These are phyloP conservation scores for Hippocampus comes DNA, from an alignment of 2,113 vertebrate genomes.

Conservation along the genomic window DNA sequence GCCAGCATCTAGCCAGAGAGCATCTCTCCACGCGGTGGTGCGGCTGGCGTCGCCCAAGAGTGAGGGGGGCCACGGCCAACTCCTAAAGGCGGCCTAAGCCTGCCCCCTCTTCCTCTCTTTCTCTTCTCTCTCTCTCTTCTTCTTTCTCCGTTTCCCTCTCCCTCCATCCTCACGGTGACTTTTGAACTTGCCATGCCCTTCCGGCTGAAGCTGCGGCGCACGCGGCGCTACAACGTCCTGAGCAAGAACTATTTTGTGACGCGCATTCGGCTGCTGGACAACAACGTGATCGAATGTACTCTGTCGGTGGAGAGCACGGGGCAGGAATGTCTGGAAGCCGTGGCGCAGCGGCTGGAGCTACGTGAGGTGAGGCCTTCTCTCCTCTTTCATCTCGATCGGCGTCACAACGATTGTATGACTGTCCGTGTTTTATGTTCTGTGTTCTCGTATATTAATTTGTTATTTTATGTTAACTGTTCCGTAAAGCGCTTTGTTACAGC, in stretches of 20 bases:
- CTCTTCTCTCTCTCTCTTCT: not conserved
- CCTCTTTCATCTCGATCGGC: too few relatives aligned
- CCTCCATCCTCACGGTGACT: slow-evolving; percentile 31
- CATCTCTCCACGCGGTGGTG: slow-evolving; percentile 65
- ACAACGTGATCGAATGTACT: slow-evolving; percentile 88
- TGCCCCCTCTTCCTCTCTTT: slow-evolving; percentile 14
- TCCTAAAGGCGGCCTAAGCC: slow-evolving; percentile 48
- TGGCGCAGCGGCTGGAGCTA: slow-evolving; percentile 90
- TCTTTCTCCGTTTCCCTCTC: slow-evolving; percentile 5
- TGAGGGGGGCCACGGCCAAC: slow-evolving; percentile 48
- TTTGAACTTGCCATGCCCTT: slow-evolving; percentile 87
- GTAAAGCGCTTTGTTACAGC: too few relatives aligned
- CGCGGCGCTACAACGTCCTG: slow-evolving; percentile 92
- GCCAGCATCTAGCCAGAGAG: slow-evolving; percentile 66
- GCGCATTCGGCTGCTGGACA: slow-evolving; percentile 88
- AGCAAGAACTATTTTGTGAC: slow-evolving; percentile 98
- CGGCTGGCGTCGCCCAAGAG: slow-evolving; percentile 60
- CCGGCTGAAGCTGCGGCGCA: slow-evolving; percentile 86
- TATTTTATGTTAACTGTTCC: too few relatives aligned
- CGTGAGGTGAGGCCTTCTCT: slow-evolving; percentile 79
- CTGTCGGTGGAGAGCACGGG: slow-evolving; percentile 94
- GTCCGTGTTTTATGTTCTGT: too few relatives aligned
- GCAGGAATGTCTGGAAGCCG: slow-evolving; percentile 93
- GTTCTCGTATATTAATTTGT: too few relatives aligned
- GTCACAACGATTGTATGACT: too few relatives aligned